These are phyloP conservation scores for Pasiphila rectangulata DNA, from an alignment of 2,888 invertebrate genomes.

Conservation along the genomic window DNA sequence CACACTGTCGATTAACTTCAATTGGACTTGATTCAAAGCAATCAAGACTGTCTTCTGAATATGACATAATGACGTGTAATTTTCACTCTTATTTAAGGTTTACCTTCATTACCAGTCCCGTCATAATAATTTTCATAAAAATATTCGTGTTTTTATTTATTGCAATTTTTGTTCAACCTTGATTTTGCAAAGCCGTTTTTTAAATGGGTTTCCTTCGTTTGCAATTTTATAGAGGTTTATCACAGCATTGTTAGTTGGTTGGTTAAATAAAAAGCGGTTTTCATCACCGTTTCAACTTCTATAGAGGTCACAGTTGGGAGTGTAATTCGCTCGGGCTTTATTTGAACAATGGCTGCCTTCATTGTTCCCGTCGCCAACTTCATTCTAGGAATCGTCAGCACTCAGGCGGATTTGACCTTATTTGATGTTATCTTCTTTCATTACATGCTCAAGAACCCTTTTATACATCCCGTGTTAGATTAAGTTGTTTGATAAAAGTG, in stretches of 20 bases:
- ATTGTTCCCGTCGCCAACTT: conserved; percentile 35
- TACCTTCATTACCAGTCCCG: background rate
- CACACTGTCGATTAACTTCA: no score
- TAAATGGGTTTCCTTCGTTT: conserved; percentile 16
- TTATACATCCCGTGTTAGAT: background rate
- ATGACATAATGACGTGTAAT: conserved; percentile 33
- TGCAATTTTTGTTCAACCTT: background rate
- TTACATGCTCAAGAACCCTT: conserved; percentile 16
- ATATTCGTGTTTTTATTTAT: background rate
- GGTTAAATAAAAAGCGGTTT: conserved; percentile 15
- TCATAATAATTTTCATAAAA: background rate
- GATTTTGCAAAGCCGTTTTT: conserved; percentile 8
- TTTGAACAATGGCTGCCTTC: conserved; percentile 44
- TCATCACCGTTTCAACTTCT: conserved; percentile 25
- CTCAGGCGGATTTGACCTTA: conserved; percentile 25
- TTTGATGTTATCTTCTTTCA: conserved; percentile 27
- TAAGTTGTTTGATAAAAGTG: no score
- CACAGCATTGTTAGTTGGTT: conserved; percentile 15
- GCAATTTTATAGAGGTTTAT: conserved; percentile 11
- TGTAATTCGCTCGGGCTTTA: conserved; percentile 33
- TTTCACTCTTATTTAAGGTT: conserved; percentile 8
- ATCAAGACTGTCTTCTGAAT: conserved; percentile 45
- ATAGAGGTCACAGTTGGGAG: conserved; percentile 35
- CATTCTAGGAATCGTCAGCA: conserved; percentile 26
- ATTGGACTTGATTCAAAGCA: conserved; percentile 62